Evolutionary conservation across 2,797 vertebrate species (phyloP).

Genomic region (Crenuchus spilurus): DNA sequence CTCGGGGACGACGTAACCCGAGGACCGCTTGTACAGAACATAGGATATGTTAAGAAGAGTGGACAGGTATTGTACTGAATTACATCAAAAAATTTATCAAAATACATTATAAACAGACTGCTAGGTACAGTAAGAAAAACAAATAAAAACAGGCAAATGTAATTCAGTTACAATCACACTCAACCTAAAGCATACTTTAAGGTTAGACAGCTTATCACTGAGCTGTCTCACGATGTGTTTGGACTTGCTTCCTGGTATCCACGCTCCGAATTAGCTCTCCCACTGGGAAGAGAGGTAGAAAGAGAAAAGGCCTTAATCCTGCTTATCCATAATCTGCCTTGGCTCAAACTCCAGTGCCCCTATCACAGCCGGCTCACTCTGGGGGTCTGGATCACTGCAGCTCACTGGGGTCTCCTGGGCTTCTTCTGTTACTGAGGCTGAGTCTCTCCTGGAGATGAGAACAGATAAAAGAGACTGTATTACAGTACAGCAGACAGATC

Average conservation of each 20-base stretch:
- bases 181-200: background rate
- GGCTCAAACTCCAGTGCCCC: slow-evolving; percentile 4
- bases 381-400: slow-evolving; percentile 66
- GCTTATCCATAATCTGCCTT: slow-evolving; percentile 54
- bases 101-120: no score
- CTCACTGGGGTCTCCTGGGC: slow-evolving; percentile 50
- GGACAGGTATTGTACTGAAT: no score
- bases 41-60: no score
- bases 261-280: slow-evolving; percentile 28
- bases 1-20: no score
- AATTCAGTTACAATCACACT: background rate
- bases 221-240: background rate
- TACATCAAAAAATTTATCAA: no score
- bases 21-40: no score
- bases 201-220: background rate
- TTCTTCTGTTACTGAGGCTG: slow-evolving; percentile 58
- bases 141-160: background rate
- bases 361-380: slow-evolving; percentile 66
- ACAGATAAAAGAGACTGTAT: slow-evolving; percentile 44
- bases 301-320: slow-evolving; percentile 47
- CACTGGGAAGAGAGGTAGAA: slow-evolving; percentile 8
- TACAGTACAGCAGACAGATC: background rate
- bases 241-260: slow-evolving; percentile 18
- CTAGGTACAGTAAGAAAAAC: no score
- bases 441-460: slow-evolving; percentile 70